These are phyloP conservation scores for Phodopus roborovskii DNA, from an alignment of 2,113 vertebrate species.

Conservation along the genomic window DNA sequence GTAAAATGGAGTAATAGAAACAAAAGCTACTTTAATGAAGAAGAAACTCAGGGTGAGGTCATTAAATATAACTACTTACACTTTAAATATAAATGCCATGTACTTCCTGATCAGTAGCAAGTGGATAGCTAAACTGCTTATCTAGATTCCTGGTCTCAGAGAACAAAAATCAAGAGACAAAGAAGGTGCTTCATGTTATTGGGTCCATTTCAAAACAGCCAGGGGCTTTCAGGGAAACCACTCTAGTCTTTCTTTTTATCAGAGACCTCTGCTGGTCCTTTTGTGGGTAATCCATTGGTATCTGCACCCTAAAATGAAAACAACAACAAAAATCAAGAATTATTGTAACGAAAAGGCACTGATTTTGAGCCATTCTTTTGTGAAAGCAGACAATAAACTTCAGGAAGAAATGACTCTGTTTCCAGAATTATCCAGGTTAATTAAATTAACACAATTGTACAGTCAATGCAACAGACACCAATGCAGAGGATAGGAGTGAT, in stretches of 20 bases:
- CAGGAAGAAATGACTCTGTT: slow-evolving; percentile 5
- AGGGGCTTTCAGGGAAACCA: slow-evolving; percentile 15
- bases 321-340: not conserved
- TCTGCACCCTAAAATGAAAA: slow-evolving; percentile 82
- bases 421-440: not conserved
- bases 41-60: slow-evolving; percentile 64
- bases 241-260: slow-evolving; percentile 91
- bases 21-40: slow-evolving; percentile 28
- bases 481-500: not conserved
- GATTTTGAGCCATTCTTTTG: not conserved
- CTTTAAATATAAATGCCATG: slow-evolving; percentile 73
- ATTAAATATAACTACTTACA: slow-evolving; percentile 70
- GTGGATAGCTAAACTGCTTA: slow-evolving; percentile 54
- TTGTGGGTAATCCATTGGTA: slow-evolving; percentile 77
- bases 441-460: not conserved
- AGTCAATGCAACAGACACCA: not conserved
- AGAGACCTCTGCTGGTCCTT: slow-evolving; percentile 75
- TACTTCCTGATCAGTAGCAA: slow-evolving; percentile 56
- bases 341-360: not conserved
- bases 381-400: slow-evolving; percentile 17
- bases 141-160: slow-evolving; percentile 63
- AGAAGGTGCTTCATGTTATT: slow-evolving; percentile 69
- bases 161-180: slow-evolving; percentile 80
- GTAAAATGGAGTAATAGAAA: slow-evolving; percentile 47
- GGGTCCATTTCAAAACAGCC: slow-evolving; percentile 70